These are phyloP conservation scores for Leptinotarsa texana DNA, from an alignment of 1,140 invertebrate species.

Conservation along the genomic window DNA sequence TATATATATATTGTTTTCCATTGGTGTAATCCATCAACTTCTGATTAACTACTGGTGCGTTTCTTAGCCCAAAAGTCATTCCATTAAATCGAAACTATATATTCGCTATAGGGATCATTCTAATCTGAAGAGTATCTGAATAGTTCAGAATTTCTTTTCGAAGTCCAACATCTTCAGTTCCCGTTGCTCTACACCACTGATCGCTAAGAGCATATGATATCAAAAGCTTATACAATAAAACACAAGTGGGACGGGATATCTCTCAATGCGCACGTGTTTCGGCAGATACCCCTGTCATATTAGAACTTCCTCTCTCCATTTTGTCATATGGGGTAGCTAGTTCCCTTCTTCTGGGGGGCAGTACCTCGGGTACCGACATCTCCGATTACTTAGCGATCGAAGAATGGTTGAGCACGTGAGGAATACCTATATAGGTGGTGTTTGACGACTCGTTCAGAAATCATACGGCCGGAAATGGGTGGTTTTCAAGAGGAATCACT, in stretches of 20 bases:
- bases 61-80: no score
- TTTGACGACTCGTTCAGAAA: constrained; percentile 6
- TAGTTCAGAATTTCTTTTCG: no score
- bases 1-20: no score
- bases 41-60: no score
- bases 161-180: no score
- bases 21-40: no score
- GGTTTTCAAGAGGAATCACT: constrained; percentile 33
- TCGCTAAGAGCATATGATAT: constrained; percentile 12
- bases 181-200: constrained; percentile 12
- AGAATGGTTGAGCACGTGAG: constrained; percentile 36
- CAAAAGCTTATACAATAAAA: constrained; percentile 32
- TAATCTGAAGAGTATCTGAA: no score
- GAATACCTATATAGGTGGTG: constrained; percentile 10
- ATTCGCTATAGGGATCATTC: no score
- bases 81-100: no score
- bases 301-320: constrained; percentile 39
- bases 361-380: constrained; percentile 16
- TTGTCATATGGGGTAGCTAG: constrained; percentile 32
- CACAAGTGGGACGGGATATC: constrained; percentile 38
- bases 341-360: not conserved
- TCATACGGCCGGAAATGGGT: constrained; percentile 35
- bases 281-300: constrained; percentile 40
- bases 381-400: constrained; percentile 31
- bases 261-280: constrained; percentile 39